Evolutionary conservation across 1,140 invertebrate genomes (phyloP), one percentile per base, ranked within the genome.

Genomic region (Aphidius ervi): DNA sequence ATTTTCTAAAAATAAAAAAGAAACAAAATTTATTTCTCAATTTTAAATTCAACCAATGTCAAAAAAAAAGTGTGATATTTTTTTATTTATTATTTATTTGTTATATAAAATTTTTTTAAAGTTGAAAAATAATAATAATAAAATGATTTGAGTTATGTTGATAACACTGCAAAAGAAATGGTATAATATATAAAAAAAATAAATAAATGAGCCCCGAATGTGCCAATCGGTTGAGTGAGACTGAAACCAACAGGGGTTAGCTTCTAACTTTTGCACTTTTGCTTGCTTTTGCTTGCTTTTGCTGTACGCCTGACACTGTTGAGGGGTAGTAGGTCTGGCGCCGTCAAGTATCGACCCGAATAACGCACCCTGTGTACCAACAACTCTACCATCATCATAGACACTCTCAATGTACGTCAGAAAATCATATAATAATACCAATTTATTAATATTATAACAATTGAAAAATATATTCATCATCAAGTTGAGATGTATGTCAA

Each of bases 271-370:
- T 46, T 48, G 23, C 23, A 45, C 57, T 52, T n/a, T n/a, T n/a
- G n/a, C n/a, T n/a, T n/a, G n/a, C n/a, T n/a, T n/a, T 61, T 66
- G 16, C 16, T 16, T 16, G 16, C 16, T 16, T 16, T 16, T 61
- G 58, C 57, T 64, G 62, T 55, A 62, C 61, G 62, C 59, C 63
- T 57, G 60, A 60, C 60, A 64, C 55, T 63, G 63, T 63, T 63
- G 63, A 66, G 62, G 56, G 58, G 59, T 31, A 31, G 43, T 61
- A 43, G 65, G 58, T 63, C 59, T 67, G 67, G 69, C 69, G 69
- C 65, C 67, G 64, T 63, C 23, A 61, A 61, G 69, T 69, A 69
- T 70, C 69, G 69, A 70, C 62, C 69, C 69, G 65, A 42, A 31
- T 65, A 63, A 59, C 63, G 58, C 67, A 62, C 55, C 56, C 58